These are phyloP conservation scores for Tapirus indicus DNA, from an alignment of 2,797 vertebrate genomes.

Conservation along the genomic window DNA sequence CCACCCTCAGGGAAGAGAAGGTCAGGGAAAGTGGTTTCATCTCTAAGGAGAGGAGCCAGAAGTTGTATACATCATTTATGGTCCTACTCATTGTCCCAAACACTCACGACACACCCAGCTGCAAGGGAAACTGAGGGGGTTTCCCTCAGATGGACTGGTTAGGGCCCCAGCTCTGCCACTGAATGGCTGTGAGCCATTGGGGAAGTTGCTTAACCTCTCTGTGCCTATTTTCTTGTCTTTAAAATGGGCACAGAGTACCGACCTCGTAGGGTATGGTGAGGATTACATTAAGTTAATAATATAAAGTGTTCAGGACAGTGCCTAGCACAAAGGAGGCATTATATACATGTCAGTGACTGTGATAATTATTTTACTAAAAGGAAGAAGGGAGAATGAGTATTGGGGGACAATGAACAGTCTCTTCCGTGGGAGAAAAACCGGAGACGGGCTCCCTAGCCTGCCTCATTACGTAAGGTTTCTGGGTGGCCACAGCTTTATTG, in stretches of 20 bases:
- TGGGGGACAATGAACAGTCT: background rate
- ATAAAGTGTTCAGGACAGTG: background rate
- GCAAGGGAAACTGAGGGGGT: background rate
- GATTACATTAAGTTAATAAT: background rate
- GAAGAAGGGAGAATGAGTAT: background rate
- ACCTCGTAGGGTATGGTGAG: background rate
- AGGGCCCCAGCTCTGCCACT: background rate
- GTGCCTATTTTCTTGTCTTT: background rate
- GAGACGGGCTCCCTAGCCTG: background rate
- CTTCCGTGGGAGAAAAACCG: background rate
- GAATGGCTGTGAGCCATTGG: background rate
- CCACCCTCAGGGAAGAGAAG: background rate
- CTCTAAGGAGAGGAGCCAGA: background rate
- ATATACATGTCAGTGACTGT: background rate
- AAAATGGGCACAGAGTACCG: background rate
- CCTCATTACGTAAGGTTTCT: background rate
- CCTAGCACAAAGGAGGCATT: background rate
- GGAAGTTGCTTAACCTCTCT: background rate
- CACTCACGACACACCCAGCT: background rate
- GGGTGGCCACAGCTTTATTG: background rate
- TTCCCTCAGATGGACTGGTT: background rate
- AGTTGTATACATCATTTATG: background rate
- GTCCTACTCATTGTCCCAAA: background rate
- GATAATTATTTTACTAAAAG: background rate
- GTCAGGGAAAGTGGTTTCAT: background rate